Evolutionary conservation across 2,797 vertebrate species (phyloP).

Genomic region (Gambelia wislizenii): DNA sequence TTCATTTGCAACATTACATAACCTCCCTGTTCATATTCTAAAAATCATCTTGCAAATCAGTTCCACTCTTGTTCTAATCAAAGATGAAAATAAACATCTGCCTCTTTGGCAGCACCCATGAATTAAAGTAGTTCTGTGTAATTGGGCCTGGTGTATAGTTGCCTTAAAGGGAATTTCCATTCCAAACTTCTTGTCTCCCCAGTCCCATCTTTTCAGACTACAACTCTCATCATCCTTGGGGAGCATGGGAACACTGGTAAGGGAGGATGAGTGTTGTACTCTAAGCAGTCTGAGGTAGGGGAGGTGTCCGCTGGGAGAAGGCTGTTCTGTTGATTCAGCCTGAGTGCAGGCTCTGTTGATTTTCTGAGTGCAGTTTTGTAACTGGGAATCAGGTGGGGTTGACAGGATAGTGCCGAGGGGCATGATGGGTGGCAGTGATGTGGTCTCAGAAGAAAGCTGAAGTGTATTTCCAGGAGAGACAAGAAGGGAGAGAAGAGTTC

Average conservation of each 20-base stretch:
- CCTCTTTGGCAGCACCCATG: not conserved
- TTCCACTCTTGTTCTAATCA: constrained; percentile 3
- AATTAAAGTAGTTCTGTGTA: not conserved
- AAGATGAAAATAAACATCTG: constrained; percentile 8
- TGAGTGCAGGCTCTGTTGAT: no score
- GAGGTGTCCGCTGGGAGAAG: not conserved
- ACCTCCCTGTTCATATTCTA: constrained; percentile 28
- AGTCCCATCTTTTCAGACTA: not conserved
- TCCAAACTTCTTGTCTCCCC: no score
- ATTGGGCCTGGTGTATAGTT: constrained; percentile 27
- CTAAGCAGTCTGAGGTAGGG: not conserved
- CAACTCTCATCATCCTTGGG: not conserved
- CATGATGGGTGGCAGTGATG: not conserved
- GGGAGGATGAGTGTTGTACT: not conserved
- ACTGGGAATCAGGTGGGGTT: constrained; percentile 27
- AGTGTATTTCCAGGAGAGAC: not conserved
- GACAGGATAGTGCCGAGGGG: constrained; percentile 13
- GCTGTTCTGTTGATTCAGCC: not conserved
- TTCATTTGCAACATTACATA: constrained; percentile 49
- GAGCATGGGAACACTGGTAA: not conserved
- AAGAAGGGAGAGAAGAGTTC: not conserved
- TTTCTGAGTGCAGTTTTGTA: not conserved
- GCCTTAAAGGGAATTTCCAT: constrained; percentile 47
- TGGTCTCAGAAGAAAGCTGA: constrained; percentile 13
- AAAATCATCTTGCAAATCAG: not conserved